These are phyloP conservation scores for Dreissena polymorpha DNA, from an alignment of 1,140 invertebrate genomes.

Conservation along the genomic window DNA sequence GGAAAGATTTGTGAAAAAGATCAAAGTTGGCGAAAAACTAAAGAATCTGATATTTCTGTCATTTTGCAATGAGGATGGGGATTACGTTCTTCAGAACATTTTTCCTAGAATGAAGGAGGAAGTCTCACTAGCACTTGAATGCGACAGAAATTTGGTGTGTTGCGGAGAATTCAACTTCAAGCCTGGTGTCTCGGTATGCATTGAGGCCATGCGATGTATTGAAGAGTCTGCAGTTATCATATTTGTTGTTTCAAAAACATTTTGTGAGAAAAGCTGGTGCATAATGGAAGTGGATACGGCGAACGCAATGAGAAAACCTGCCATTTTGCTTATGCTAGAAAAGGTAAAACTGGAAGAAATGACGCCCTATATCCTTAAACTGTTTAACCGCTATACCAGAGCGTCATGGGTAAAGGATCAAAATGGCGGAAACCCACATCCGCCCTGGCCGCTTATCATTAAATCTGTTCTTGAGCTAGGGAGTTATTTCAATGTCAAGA, in stretches of 20 bases:
- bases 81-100: neutral
- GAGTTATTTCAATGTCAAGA: no score
- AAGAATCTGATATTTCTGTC: conserved; percentile 8
- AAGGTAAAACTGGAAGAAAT: neutral
- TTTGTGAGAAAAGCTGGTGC: conserved; percentile 16
- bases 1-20: neutral
- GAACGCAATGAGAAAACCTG: conserved; percentile 6
- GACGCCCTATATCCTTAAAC: neutral
- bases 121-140: neutral
- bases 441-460: no score
- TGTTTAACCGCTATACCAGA: no score
- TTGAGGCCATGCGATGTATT: neutral
- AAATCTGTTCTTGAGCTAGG: no score
- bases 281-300: conserved; percentile 1
- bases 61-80: neutral
- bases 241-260: conserved; percentile 18
- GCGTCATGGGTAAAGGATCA: no score
- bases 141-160: neutral
- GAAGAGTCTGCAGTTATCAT: conserved; percentile 10
- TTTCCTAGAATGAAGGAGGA: neutral
- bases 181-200: neutral
- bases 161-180: conserved; percentile 2
- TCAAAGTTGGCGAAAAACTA: neutral
- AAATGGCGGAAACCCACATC: no score
- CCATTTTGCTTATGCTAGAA: neutral